These are phyloP conservation scores for Phaenicophaeus curvirostris DNA, from an alignment of 2,797 vertebrate genomes.

Conservation along the genomic window DNA sequence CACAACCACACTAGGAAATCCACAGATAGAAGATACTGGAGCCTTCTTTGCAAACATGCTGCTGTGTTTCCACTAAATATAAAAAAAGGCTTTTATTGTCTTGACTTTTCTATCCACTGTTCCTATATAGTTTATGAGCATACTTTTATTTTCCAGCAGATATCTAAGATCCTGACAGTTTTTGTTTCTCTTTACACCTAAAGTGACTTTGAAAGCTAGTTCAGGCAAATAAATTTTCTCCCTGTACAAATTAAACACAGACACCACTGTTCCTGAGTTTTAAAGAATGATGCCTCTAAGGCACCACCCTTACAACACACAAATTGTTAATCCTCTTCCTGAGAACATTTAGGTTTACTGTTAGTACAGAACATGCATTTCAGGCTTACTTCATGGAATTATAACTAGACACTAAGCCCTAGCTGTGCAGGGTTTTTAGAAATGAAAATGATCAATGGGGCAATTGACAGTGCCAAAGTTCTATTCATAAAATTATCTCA, in stretches of 20 bases:
- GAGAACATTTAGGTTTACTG: background rate
- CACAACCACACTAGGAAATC: background rate
- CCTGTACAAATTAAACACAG: background rate
- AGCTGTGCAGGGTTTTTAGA: background rate
- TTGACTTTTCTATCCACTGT: background rate
- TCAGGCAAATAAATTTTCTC: background rate
- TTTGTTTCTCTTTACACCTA: conserved; percentile 1
- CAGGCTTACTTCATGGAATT: background rate
- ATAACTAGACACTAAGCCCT: background rate
- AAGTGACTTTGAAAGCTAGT: conserved; percentile 14
- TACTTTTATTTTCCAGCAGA: conserved; percentile 12
- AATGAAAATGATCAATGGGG: background rate
- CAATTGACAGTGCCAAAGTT: background rate
- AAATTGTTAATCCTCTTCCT: background rate
- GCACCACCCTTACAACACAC: background rate
- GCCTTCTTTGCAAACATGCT: background rate
- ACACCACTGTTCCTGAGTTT: background rate
- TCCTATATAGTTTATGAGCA: conserved; percentile 11
- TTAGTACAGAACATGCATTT: background rate
- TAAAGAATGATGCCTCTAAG: background rate
- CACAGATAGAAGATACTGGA: background rate
- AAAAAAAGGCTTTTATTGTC: background rate
- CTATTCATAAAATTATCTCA: background rate
- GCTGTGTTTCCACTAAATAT: background rate
- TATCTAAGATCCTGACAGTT: conserved; percentile 39